Base-by-base conservation (phyloP, 2,888 invertebrate genomes). In the Ptilodon capucinus region DNA sequence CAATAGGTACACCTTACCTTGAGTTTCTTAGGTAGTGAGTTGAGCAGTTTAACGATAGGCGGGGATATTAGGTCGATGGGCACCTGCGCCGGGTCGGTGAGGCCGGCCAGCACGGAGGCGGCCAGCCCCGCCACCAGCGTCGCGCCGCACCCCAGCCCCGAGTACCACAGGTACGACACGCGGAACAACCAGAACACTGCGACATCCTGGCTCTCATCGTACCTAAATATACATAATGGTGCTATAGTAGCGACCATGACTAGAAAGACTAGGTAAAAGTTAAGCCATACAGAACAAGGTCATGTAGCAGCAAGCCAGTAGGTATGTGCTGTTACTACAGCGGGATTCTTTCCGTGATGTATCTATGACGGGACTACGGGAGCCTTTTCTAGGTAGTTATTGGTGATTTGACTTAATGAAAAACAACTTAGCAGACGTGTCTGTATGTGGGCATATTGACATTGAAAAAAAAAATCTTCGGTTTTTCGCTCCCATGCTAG, bases 111-210 rank as follows among this genome's bases (percentile, higher is more conserved):
- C 19, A 94, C 87, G n/a, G 97, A 97, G 30, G 95, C 94, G 2
- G 93, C 45, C 36, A 96, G 82, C 0, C 97, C 97, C 9, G 95
- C 86, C 9, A 95, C 68, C 18, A 97, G 83, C 0, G 96, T 97
- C 0, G 94, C 86, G 3, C 94, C 60, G 61, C 95, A 95, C 3
- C 97, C 97, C 47, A 97, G 93, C 44, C 94, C 94, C 6, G 97
- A 96, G 84, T 97, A 98, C 97, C 97, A 98, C 73, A 98, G 92
- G 79, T 97, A 98, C 23, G 96, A 96, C 45, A 97, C 86, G n/a
- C 94, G 92, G 76, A 95, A 97, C 49, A 97, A 78, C 76, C 92
- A 84, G 58, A 89, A 88, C 2, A 89, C 85, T 6, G 80, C 74
- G 18, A 76, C 75, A 30, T 78, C 81, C 6, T 65, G 62, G 36